A percentile compares a stretch with the other conserved stretches of the same genome.
phyloP scores from a whole-genome alignment of 1,140 invertebrate species.

The Solenopsis invicta region DNA sequence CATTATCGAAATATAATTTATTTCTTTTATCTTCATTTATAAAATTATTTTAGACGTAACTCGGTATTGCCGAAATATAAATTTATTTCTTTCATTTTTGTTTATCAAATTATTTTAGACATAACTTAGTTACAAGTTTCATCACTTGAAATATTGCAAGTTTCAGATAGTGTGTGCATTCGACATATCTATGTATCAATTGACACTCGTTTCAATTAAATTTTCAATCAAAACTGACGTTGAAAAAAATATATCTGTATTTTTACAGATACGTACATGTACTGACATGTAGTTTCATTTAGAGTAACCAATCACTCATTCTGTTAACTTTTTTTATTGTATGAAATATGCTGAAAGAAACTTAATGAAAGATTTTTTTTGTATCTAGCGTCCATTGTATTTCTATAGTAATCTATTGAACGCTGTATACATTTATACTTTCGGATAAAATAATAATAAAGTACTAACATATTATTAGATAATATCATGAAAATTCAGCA shows the following conservation, averaged over 20 bases:
- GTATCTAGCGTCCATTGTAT: background rate
- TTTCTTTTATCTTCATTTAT: background rate
- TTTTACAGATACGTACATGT: background rate
- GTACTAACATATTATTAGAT: background rate
- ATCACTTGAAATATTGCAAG: slow-evolving; percentile 10
- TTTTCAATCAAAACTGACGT: slow-evolving; percentile 39
- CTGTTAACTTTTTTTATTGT: slow-evolving; percentile 31
- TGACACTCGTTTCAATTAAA: slow-evolving; percentile 51
- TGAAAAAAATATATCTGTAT: slow-evolving; percentile 29
- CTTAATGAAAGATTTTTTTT: background rate
- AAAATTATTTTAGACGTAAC: background rate
- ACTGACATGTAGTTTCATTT: slow-evolving; percentile 32
- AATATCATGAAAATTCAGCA: background rate
- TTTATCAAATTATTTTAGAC: background rate
- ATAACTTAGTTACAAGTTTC: slow-evolving; percentile 3
- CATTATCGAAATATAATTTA: background rate
- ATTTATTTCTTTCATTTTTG: background rate
- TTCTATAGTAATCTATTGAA: background rate
- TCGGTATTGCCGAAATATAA: background rate
- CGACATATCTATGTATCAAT: slow-evolving; percentile 28
- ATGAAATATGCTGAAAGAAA: slow-evolving; percentile 1
- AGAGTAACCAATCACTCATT: slow-evolving; percentile 13
- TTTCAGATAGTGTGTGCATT: background rate
- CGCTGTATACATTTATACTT: background rate
- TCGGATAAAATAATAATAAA: background rate